Evolutionary conservation across 2,113 vertebrate species (phyloP).

Genomic region (Dromaius novaehollandiae): DNA sequence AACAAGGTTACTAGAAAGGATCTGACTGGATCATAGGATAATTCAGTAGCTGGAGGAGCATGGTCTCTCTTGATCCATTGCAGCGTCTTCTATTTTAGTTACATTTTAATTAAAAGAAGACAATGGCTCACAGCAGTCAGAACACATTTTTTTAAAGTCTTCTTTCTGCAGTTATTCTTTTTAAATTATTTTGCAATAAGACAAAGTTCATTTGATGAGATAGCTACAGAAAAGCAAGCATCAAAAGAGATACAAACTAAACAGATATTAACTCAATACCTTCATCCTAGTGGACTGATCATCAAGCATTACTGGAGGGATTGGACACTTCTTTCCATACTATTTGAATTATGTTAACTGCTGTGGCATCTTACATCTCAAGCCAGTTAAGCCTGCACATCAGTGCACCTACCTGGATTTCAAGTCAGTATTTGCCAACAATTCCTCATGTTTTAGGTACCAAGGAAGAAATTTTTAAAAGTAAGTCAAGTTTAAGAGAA

Average conservation of each 20-base stretch:
- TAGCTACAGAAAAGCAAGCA: not conserved
- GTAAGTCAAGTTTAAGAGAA: not conserved
- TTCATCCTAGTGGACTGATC: not conserved
- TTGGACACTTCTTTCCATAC: not conserved
- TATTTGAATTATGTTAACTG: not conserved
- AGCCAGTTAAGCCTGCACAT: not conserved
- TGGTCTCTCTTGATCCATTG: not conserved
- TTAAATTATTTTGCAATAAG: not conserved
- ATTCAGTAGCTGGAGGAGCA: not conserved
- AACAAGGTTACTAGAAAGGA: not conserved
- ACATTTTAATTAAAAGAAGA: not conserved
- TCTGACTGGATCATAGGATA: not conserved
- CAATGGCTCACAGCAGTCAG: not conserved
- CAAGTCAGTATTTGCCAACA: not conserved
- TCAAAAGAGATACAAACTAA: not conserved
- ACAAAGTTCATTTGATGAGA: not conserved
- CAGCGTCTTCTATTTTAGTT: not conserved
- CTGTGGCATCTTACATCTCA: not conserved
- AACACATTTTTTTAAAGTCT: not conserved
- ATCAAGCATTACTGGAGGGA: too few species aligned
- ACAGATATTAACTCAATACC: not conserved
- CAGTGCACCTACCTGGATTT: too few species aligned
- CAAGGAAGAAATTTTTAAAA: not conserved
- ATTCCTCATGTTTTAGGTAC: not conserved
- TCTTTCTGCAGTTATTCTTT: not conserved